Conservation (phyloP, 2,113 vertebrate species). For the Speoplatyrhinus poulsoni region DNA sequence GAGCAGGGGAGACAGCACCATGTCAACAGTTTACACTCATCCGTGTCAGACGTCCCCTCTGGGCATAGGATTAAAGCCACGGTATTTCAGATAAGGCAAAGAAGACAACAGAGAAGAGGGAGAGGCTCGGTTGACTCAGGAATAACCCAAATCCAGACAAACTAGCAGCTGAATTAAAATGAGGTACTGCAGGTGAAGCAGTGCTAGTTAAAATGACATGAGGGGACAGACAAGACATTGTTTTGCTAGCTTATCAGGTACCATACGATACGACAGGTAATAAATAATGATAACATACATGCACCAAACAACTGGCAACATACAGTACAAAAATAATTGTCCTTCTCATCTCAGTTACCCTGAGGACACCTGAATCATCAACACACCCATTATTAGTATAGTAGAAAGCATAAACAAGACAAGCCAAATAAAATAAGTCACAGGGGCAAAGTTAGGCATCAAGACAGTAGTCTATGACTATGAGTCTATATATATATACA, state of each 20-base stretch:
- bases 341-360: constrained; percentile 58
- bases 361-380: constrained; percentile 68
- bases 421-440: constrained; percentile 64
- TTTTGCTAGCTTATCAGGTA: background rate
- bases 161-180: constrained; percentile 16
- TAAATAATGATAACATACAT: background rate
- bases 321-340: constrained; percentile 44
- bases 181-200: constrained; percentile 19
- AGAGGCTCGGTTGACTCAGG: constrained; percentile 25
- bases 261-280: background rate
- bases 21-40: constrained; percentile 78
- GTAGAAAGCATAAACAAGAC: constrained; percentile 66
- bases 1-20: constrained; percentile 73
- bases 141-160: constrained; percentile 23
- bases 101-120: constrained; percentile 58
- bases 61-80: constrained; percentile 74
- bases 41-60: constrained; percentile 71
- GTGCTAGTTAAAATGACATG: constrained; percentile 19
- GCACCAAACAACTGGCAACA: too few relatives aligned
- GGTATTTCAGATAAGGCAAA: constrained; percentile 59
- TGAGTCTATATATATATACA: too few relatives aligned
- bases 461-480: too few relatives aligned
- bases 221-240: background rate
- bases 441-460: constrained; percentile 4
- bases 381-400: constrained; percentile 66